Percentiles rank a stretch among this genome's conserved stretches.
These are phyloP conservation scores for Florisuga fusca DNA, from an alignment of 2,797 vertebrate genomes.

Conservation along the genomic window DNA sequence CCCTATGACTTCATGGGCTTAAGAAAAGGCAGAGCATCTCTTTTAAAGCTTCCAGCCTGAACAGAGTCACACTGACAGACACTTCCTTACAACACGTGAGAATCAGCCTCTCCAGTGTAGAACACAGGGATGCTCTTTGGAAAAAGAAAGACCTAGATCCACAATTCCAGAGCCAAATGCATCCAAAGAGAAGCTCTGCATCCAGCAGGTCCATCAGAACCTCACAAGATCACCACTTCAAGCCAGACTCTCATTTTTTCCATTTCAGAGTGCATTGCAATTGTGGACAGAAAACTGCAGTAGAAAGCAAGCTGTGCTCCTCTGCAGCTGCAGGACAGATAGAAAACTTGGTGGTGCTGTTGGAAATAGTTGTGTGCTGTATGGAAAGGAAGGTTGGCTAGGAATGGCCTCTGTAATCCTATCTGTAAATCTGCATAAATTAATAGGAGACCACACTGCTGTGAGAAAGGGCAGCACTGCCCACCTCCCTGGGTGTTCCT, in stretches of 20 bases:
- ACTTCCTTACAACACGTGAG: neutral
- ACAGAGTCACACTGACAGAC: neutral
- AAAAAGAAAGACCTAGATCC: neutral
- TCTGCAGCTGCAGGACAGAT: neutral
- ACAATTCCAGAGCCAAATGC: neutral
- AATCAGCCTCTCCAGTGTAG: accelerated
- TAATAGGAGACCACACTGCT: neutral
- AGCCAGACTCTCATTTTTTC: neutral
- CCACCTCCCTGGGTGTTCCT: neutral
- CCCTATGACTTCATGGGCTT: neutral
- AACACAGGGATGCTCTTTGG: neutral
- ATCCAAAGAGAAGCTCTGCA: neutral
- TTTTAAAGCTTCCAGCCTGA: neutral
- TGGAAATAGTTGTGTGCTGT: neutral
- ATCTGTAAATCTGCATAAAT: neutral
- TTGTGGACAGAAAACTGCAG: neutral
- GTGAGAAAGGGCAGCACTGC: neutral
- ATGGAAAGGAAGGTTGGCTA: neutral
- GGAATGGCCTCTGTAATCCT: neutral
- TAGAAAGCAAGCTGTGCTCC: neutral
- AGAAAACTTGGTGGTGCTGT: accelerated
- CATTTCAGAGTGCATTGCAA: neutral
- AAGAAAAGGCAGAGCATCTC: neutral
- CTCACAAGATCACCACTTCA: accelerated
- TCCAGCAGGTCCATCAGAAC: neutral